Evolutionary conservation across 1,140 invertebrate genomes (phyloP).

Genomic region (Lerema accius): DNA sequence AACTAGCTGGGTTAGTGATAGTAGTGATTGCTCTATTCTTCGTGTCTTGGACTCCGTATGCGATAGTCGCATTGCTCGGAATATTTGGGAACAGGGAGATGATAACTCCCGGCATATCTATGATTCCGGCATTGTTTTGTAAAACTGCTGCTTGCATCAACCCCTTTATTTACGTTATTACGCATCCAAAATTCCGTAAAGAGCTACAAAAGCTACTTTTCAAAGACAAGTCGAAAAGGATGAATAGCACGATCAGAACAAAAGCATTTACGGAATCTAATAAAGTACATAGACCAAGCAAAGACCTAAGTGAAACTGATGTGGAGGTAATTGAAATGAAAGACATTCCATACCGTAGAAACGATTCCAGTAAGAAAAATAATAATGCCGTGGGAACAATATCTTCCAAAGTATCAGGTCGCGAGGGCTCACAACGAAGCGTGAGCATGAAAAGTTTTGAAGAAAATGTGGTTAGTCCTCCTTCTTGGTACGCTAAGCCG

Average conservation of each 20-base stretch:
- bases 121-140: constrained; percentile 90
- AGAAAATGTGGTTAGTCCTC: constrained; percentile 66
- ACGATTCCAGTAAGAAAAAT: constrained; percentile 32
- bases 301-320: constrained; percentile 73
- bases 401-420: constrained; percentile 59
- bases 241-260: constrained; percentile 67
- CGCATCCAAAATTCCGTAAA: constrained; percentile 86
- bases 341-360: constrained; percentile 68
- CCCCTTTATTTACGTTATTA: constrained; percentile 89
- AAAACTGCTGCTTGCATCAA: constrained; percentile 89
- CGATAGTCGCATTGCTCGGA: constrained; percentile 88
- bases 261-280: constrained; percentile 50
- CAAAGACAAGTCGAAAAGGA: constrained; percentile 66
- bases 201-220: constrained; percentile 81
- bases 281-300: constrained; percentile 62
- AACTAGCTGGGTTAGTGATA: constrained; percentile 86
- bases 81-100: constrained; percentile 85
- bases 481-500: constrained; percentile 78
- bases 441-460: constrained; percentile 73
- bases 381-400: constrained; percentile 54
- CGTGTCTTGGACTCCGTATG: constrained; percentile 90
- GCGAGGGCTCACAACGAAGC: constrained; percentile 64
- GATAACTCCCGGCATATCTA: constrained; percentile 86
- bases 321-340: constrained; percentile 80
- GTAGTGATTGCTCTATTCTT: constrained; percentile 88